Evolutionary conservation across 2,797 vertebrate species (phyloP), one percentile per base, ranked within the genome.

Genomic region (Tragelaphus oryx): DNA sequence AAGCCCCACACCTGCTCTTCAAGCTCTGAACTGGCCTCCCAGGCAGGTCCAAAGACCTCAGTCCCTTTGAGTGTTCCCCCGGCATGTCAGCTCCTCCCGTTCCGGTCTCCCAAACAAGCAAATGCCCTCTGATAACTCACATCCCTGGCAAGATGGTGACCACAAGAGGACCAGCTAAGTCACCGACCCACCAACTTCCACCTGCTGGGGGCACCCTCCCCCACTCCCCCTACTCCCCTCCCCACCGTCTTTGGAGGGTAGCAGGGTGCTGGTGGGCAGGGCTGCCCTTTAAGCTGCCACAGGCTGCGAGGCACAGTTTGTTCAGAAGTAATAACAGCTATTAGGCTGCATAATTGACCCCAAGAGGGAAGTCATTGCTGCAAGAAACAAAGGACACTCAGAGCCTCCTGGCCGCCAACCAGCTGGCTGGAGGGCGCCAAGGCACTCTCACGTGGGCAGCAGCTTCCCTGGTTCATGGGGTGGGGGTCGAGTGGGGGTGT

Each of bases 381-480:
- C 94, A 46, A 97, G 96, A 97, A 97, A 97, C 97, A 98, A 98
- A 98, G 96, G 96, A 94, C 78, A 20, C 85, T 95, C 93, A 74
- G 94, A 97, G 90, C 91, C 79, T 60, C 94, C 89, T 46, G 96
- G 96, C 89, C n/a, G 41, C 82, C 22, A 22, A 93, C 80, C 95
- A 97, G 92, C 87, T 95, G 96, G 96, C 91, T 0, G 7, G 20
- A 50, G 81, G 75, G 50, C n/a, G 20, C 81, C 84, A 44, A 85
- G 82, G 60, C 60, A 87, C 68, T 95, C 97, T 85, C 41, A 37
- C 0, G 0, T 22, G 8, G 55, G 71, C 80, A 44, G 74, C 41
- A 17, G 50, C 8, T 13, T 54, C 80, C 20, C 50, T n/a, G 3
- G 11, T 17, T 74, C 20, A 1, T 0, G 0, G 4, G 46, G 10